A percentile compares a stretch with the other conserved stretches of the same genome.
Conservation (phyloP, 1,140 invertebrate species). For the Reticulitermes speratus region DNA sequence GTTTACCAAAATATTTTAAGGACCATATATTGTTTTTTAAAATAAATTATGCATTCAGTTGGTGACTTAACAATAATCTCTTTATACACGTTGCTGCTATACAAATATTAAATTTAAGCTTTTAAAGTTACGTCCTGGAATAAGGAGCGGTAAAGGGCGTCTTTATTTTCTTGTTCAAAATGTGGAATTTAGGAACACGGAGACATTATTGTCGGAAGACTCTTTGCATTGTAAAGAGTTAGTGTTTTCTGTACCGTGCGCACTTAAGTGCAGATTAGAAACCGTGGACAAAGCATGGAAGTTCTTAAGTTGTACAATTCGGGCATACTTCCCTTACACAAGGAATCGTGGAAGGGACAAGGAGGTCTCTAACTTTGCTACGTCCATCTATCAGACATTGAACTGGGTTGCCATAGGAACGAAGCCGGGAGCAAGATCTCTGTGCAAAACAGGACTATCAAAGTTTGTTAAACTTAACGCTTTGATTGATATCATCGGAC, state of each 20-base stretch:
- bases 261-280: not conserved
- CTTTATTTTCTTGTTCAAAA: too few species aligned
- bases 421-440: not conserved
- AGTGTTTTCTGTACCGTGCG: not conserved
- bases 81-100: too few species aligned
- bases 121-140: too few species aligned
- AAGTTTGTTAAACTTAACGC: not conserved
- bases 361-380: not conserved
- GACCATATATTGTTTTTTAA: too few species aligned
- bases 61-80: too few species aligned
- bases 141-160: too few species aligned
- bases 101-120: too few species aligned
- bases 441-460: not conserved
- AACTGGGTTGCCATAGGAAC: not conserved
- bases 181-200: not conserved
- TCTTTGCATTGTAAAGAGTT: not conserved
- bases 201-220: not conserved
- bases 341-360: not conserved
- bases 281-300: not conserved
- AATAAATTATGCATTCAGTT: too few species aligned
- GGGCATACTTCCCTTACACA: not conserved
- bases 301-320: not conserved
- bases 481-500: too few species aligned
- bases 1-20: too few species aligned
- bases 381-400: not conserved